phyloP scores from a whole-genome alignment of 2,797 vertebrate genomes.

The Ataeniobius toweri region DNA sequence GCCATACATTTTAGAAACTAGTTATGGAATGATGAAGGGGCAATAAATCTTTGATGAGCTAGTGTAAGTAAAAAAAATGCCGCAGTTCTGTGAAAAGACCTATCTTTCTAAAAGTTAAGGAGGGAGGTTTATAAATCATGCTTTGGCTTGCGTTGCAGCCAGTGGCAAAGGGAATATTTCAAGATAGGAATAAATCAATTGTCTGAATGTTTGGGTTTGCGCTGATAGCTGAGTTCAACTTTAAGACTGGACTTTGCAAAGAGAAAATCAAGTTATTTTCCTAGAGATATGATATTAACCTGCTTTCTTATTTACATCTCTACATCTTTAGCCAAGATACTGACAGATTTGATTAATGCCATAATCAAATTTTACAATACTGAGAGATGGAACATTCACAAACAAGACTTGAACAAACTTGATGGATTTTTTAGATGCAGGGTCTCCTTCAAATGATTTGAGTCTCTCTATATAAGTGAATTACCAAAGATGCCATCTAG shows the following conservation, averaged over 20 bases:
- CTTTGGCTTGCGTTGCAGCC: background rate
- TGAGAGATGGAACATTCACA: background rate
- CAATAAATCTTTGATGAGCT: conserved; percentile 1
- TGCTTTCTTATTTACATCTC: background rate
- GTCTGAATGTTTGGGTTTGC: conserved; percentile 1
- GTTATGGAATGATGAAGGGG: background rate
- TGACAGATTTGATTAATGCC: background rate
- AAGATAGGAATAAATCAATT: conserved; percentile 1
- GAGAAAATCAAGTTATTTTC: background rate
- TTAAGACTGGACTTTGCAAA: background rate
- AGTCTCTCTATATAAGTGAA: background rate
- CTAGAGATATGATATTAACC: background rate
- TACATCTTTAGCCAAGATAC: background rate
- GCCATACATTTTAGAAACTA: conserved; percentile 4
- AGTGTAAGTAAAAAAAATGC: background rate
- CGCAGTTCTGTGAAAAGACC: background rate
- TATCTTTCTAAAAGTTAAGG: background rate
- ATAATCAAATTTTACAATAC: background rate
- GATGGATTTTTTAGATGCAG: background rate
- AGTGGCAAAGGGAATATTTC: conserved; percentile 2
- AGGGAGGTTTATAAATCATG: conserved; percentile 5
- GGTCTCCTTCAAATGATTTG: background rate
- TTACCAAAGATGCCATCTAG: background rate
- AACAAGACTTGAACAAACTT: background rate
- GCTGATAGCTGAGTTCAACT: background rate